Base-by-base conservation (phyloP, 2,888 invertebrate species). In the Tipula confusa region DNA sequence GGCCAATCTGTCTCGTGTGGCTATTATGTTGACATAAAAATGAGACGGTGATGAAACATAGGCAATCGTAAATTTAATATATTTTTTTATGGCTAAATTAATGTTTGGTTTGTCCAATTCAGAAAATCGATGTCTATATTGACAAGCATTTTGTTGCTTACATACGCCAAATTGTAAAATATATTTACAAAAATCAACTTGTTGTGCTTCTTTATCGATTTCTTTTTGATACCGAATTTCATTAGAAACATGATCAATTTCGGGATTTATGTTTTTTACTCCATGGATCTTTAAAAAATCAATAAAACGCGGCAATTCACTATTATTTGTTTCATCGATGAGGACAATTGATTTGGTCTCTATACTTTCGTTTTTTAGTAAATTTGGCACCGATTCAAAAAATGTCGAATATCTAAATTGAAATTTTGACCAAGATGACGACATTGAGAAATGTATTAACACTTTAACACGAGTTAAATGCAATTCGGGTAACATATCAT, bases 221-320 rank as follows among this genome's bases (percentile, higher is more conserved):
- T 80, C 80, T 9, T 80, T 29, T 5, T 29, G n/a, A n/a, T 15
- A n/a, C 1, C 80, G 80, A 80, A 80, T 80, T 80, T 29, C 80
- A 5, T 80, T 29, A 2, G 31, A 80, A 29, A 80, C 2, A 15
- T 80, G 29, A n/a, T 80, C 80, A 29, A 80, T 80, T 1, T 2
- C 29, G 1, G 80, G 31, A 80, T 80, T 29, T 29, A 80, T 80
- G 6, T 31, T 13, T 9, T 80, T 80, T 5, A 31, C 29, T 5
- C 80, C 80, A 80, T 80, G 80, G n/a, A 80, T 80, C 31, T 80
- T 80, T n/a, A 80, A 31, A 31, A 80, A 80, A n/a, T 80, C 80
- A 80, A 80, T 80, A 15, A 80, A 31, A 7, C 80, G 29, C 7
- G 80, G 80, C 0, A 80, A 29, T 31, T 80, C n/a, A 29, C 31